Percentiles rank a stretch among this genome's conserved stretches.
phyloP scores from a whole-genome alignment of 2,888 invertebrate species.

The Drosophila putrida region DNA sequence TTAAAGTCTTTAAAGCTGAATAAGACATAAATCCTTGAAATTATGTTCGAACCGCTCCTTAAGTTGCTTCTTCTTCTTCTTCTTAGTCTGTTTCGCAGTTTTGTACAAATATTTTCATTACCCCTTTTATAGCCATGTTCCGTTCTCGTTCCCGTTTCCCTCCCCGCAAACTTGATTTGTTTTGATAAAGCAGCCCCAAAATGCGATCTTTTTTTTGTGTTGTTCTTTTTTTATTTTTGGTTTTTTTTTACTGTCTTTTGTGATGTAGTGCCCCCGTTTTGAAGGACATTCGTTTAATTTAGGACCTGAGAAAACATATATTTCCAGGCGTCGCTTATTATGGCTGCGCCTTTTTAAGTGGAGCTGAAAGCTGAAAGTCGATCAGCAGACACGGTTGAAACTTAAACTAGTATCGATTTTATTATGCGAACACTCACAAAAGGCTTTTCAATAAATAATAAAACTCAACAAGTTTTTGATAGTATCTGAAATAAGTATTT shows the following conservation, averaged over 20 bases:
- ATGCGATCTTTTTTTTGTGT: slow-evolving; percentile 19
- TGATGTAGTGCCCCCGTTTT: slow-evolving; percentile 60
- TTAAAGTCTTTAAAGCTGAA: slow-evolving; percentile 65
- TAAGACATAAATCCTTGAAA: slow-evolving; percentile 79
- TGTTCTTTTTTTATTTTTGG: slow-evolving; percentile 13
- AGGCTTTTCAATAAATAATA: slow-evolving; percentile 15
- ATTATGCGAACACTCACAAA: slow-evolving; percentile 1
- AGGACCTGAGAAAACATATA: slow-evolving; percentile 75
- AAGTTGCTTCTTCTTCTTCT: slow-evolving; percentile 16
- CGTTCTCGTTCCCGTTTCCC: slow-evolving; percentile 22
- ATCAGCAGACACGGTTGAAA: slow-evolving; percentile 4
- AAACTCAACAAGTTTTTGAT: not conserved
- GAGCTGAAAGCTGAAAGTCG: slow-evolving; percentile 1
- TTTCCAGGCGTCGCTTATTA: slow-evolving; percentile 63
- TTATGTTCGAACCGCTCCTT: slow-evolving; percentile 66
- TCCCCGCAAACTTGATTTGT: slow-evolving; percentile 69
- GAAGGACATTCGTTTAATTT: slow-evolving; percentile 77
- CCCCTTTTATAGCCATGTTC: slow-evolving; percentile 42
- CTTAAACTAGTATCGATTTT: slow-evolving; percentile 14
- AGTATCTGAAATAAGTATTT: not conserved
- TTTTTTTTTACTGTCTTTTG: slow-evolving; percentile 40
- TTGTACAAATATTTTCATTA: slow-evolving; percentile 51
- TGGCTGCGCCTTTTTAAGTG: slow-evolving; percentile 33
- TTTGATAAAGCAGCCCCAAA: slow-evolving; percentile 68
- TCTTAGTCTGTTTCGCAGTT: slow-evolving; percentile 24